These are phyloP conservation scores for Seriola dumerili DNA, from an alignment of 2,113 vertebrate genomes.

Conservation along the genomic window DNA sequence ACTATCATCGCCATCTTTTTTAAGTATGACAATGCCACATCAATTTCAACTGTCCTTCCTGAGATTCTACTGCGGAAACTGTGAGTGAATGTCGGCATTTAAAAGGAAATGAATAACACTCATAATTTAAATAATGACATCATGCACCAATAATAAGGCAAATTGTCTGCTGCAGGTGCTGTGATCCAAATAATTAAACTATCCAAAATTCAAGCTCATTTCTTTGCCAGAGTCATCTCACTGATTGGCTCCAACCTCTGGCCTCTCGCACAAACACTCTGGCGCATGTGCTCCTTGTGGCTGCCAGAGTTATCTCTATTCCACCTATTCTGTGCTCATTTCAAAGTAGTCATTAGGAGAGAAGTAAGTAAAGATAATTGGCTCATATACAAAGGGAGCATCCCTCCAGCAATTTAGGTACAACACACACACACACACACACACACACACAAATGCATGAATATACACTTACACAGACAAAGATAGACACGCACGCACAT, in stretches of 20 bases:
- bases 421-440: constrained; percentile 11
- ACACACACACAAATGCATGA: neutral
- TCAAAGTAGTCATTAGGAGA: constrained; percentile 51
- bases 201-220: constrained; percentile 9
- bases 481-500: constrained; percentile 26
- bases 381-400: constrained; percentile 49
- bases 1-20: no score
- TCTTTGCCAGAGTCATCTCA: constrained; percentile 41
- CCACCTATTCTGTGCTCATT: constrained; percentile 39
- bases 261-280: constrained; percentile 23
- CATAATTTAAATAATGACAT: constrained; percentile 1
- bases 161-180: neutral
- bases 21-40: neutral
- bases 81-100: neutral
- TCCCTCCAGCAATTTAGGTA: constrained; percentile 36
- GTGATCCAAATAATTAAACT: constrained; percentile 31
- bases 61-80: neutral
- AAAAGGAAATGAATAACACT: neutral
- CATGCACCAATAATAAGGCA: constrained; percentile 1
- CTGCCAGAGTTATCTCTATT: constrained; percentile 34
- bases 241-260: constrained; percentile 30
- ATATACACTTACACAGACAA: constrained; percentile 15
- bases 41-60: neutral
- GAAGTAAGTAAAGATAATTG: constrained; percentile 72
- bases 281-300: constrained; percentile 1